Percentiles rank a stretch among this genome's conserved stretches.
Evolutionary conservation across 2,113 vertebrate species (phyloP).

Genomic region (Lonchura striata): DNA sequence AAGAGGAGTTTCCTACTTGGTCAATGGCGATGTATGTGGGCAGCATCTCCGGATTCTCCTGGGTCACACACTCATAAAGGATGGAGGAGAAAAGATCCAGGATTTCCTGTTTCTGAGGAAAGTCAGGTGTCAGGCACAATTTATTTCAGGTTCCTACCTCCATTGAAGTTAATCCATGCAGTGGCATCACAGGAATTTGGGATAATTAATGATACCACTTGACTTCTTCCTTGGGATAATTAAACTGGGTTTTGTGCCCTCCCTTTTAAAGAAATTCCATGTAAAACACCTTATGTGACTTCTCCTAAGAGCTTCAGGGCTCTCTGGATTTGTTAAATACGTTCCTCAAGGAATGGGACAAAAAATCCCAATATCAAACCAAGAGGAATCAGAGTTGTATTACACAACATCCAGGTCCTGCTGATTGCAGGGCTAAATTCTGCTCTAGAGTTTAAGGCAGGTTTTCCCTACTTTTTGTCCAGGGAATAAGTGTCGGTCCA

Average conservation of each 20-base stretch:
- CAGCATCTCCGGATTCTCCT: conserved; percentile 97
- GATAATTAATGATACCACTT: neutral
- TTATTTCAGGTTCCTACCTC: neutral
- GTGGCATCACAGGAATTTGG: neutral
- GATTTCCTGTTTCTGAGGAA: conserved; percentile 85
- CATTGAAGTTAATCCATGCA: neutral
- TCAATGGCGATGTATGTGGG: conserved; percentile 94
- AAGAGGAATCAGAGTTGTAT: neutral
- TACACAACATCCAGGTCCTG: neutral
- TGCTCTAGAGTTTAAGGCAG: neutral
- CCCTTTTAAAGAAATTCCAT: neutral
- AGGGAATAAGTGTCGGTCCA: neutral
- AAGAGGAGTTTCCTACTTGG: conserved; percentile 76
- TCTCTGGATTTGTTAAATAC: neutral
- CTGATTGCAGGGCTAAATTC: neutral
- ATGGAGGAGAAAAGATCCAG: conserved; percentile 91
- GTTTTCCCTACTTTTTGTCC: neutral
- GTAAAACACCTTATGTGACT: neutral
- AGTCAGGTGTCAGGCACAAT: neutral
- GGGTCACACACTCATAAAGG: conserved; percentile 94
- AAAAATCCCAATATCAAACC: neutral
- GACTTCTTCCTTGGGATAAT: neutral
- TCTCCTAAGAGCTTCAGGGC: neutral
- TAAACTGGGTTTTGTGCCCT: neutral
- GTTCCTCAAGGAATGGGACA: neutral